Percentiles rank a stretch among this genome's conserved stretches.
These are phyloP conservation scores for Chamaetylas fuelleborni DNA, from an alignment of 2,113 vertebrate genomes.

Conservation along the genomic window DNA sequence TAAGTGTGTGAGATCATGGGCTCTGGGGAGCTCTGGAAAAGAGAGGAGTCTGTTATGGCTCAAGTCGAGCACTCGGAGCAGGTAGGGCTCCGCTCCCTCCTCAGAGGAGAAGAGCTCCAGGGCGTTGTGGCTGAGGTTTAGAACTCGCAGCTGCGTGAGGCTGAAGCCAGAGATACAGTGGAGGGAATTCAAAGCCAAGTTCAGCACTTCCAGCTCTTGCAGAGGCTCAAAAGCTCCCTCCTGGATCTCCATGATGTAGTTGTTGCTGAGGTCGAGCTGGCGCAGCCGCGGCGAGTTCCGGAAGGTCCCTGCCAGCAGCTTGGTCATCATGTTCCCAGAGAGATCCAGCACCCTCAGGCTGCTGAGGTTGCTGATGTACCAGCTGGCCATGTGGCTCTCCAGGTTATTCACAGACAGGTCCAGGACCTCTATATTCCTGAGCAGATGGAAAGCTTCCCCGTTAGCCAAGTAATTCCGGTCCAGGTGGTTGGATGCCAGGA, in stretches of 20 bases:
- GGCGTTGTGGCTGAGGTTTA: slow-evolving; percentile 79
- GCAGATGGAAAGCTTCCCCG: slow-evolving; percentile 62
- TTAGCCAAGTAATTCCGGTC: slow-evolving; percentile 66
- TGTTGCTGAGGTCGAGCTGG: slow-evolving; percentile 70
- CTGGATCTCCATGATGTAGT: slow-evolving; percentile 76
- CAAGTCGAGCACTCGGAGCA: slow-evolving; percentile 76
- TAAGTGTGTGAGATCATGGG: slow-evolving; percentile 67
- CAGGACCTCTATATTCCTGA: slow-evolving; percentile 65
- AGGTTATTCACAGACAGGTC: slow-evolving; percentile 78
- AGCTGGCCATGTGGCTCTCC: slow-evolving; percentile 66
- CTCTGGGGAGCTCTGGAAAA: slow-evolving; percentile 74
- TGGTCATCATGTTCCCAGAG: slow-evolving; percentile 70
- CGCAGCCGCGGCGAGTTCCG: slow-evolving; percentile 43
- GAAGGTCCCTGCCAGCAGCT: slow-evolving; percentile 69
- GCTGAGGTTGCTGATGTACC: slow-evolving; percentile 72
- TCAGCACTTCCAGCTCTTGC: slow-evolving; percentile 65
- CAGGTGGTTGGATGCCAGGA: slow-evolving; percentile 74
- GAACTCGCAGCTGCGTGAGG: slow-evolving; percentile 69
- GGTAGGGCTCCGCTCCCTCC: slow-evolving; percentile 48
- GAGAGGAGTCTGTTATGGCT: slow-evolving; percentile 78
- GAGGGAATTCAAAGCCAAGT: slow-evolving; percentile 77
- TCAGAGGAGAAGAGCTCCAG: slow-evolving; percentile 70
- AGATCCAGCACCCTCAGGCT: slow-evolving; percentile 72
- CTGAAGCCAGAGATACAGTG: slow-evolving; percentile 76
- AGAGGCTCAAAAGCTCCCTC: slow-evolving; percentile 74